Evolutionary conservation across 92 coral and sea anemone species (phyloP), one percentile per base, ranked within the genome.

Genomic region (Scolanthus callimorphus): DNA sequence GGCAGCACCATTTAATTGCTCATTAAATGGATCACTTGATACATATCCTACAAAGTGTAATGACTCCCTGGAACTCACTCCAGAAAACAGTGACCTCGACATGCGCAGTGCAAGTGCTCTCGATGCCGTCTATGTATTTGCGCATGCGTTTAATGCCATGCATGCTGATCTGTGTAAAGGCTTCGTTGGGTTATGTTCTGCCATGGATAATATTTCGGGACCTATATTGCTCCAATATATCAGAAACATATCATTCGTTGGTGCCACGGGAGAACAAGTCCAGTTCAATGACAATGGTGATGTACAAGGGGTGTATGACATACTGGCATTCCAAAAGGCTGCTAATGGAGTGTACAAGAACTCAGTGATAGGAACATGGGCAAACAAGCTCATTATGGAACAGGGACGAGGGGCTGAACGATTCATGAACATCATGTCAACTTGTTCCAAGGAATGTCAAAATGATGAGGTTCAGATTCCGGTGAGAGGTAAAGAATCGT

Each of bases 41-140:
- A 44, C 39, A 21, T 72, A 68, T 27, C 71, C 79, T 29, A 37
- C 31, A 4, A 22, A 25, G 3, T 85, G 95, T 34, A 76, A 47
- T 10, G 61, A 73, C 29, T 39, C 78, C 27, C 55, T 74, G 34
- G 74, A 69, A 25, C 78, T 92, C 38, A 71, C 79, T 20, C 64
- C 45, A 31, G 49, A 48, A 15, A 88, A 88, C 57, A 63, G 80
- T 41, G 81, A 79, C 17, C 55, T 92, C 3, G 98, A 92, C 73
- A 81, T 73, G 85, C 91, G 96, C 31, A 76, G 62, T 44, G 81
- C 90, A 21, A 90, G 92, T 43, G 91, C 98, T 11, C 80, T 92
- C 28, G 94, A 92, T 62, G 96, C 98, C 12, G 91, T 92, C 4
- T 73, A 84, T 68, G 91, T 83, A 52, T 88, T 84, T 70, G 98